Evolutionary conservation across 2,888 invertebrate species (phyloP).

Genomic region (Hypolimnas misippus): DNA sequence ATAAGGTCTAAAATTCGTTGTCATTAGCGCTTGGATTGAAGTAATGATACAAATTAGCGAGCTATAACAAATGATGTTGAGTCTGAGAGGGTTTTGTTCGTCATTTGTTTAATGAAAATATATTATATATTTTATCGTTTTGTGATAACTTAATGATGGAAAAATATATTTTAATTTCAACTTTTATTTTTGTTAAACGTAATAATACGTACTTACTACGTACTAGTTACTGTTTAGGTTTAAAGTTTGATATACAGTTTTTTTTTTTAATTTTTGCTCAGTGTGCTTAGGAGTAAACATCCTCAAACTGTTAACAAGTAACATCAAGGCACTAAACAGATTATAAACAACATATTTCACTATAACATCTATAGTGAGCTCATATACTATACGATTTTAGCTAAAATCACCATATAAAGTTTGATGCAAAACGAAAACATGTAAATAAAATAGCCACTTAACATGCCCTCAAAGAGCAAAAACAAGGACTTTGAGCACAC

Average conservation of each 20-base stretch:
- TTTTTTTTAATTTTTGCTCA: no score
- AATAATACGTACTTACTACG: no score
- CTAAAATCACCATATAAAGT: neutral
- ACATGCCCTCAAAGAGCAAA: conserved; percentile 46
- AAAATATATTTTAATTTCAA: no score
- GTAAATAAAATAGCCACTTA: conserved; percentile 38
- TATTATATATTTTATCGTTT: no score
- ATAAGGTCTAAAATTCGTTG: conserved; percentile 45
- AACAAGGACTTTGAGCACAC: conserved; percentile 65
- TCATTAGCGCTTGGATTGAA: conserved; percentile 37
- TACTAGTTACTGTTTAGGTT: no score
- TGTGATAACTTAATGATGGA: no score
- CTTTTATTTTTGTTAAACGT: no score
- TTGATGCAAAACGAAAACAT: conserved; percentile 11
- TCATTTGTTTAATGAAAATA: neutral
- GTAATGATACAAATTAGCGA: conserved; percentile 33
- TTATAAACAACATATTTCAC: neutral
- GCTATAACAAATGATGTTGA: conserved; percentile 24
- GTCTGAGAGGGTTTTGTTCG: neutral
- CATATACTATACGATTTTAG: neutral
- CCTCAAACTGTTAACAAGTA: no score
- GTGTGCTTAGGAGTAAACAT: no score
- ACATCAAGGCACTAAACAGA: no score
- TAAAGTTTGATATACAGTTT: no score
- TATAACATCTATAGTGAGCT: neutral